Evolutionary conservation across 2,888 invertebrate species (phyloP).

Genomic region (Ichneumon xanthorius): DNA sequence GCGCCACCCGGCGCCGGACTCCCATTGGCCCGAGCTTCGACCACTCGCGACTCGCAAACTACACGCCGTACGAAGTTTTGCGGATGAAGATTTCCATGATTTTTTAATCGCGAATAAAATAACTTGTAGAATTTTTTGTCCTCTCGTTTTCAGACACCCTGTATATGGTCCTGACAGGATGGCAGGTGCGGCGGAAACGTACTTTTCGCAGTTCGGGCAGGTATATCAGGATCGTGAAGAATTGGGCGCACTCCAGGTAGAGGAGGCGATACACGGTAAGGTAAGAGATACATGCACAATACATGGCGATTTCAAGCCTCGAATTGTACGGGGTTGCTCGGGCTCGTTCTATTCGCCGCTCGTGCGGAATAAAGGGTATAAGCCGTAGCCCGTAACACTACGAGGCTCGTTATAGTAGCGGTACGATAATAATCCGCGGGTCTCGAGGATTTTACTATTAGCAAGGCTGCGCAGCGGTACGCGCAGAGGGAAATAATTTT

Average conservation of each 20-base stretch:
- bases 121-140: background rate
- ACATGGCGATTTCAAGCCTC: background rate
- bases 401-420: background rate
- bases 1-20: background rate
- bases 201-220: constrained; percentile 2
- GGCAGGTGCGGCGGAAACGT: constrained; percentile 23
- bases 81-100: background rate
- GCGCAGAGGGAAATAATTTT: constrained; percentile 24
- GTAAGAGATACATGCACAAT: constrained; percentile 10
- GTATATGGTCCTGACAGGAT: background rate
- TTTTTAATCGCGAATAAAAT: background rate
- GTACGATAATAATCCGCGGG: constrained; percentile 20
- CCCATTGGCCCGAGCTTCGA: background rate
- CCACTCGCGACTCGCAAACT: background rate
- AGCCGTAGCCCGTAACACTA: background rate
- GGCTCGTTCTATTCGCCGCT: constrained; percentile 12
- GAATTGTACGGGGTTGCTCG: background rate
- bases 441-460: constrained; percentile 44
- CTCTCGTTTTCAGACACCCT: background rate
- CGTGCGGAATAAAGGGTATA: constrained; percentile 27
- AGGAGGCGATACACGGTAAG: background rate
- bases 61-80: background rate
- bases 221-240: background rate
- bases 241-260: constrained; percentile 7
- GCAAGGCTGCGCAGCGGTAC: background rate